phyloP scores from a whole-genome alignment of 1,140 invertebrate species.

The Drosophila ohnishii region DNA sequence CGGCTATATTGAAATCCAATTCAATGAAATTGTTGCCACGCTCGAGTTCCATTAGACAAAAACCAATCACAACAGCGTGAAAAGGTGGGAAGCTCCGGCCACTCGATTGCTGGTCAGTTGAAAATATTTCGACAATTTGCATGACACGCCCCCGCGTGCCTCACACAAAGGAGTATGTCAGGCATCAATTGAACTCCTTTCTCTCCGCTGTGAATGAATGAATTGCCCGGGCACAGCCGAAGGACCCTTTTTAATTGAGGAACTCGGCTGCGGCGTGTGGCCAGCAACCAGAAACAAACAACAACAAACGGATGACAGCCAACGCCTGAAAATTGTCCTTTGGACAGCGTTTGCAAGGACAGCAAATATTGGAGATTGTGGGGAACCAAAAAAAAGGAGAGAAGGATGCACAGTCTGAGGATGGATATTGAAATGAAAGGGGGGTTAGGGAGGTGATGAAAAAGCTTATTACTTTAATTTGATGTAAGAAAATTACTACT shows the following conservation, averaged over 20 bases:
- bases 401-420: background rate
- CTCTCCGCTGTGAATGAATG: conserved; percentile 44
- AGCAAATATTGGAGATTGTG: conserved; percentile 23
- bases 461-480: background rate
- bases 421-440: conserved; percentile 5
- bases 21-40: conserved; percentile 77
- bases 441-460: conserved; percentile 6
- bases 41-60: conserved; percentile 83
- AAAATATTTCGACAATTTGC: conserved; percentile 82
- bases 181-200: conserved; percentile 77
- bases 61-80: conserved; percentile 77
- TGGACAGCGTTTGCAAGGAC: conserved; percentile 31
- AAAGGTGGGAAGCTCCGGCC: conserved; percentile 51
- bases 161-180: conserved; percentile 77
- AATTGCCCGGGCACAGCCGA: conserved; percentile 29
- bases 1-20: conserved; percentile 80
- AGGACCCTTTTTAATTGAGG: conserved; percentile 74
- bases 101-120: conserved; percentile 78
- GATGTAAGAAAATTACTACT: background rate
- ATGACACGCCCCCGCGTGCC: conserved; percentile 45
- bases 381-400: conserved; percentile 4
- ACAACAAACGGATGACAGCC: conserved; percentile 58
- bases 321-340: conserved; percentile 57
- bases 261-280: conserved; percentile 68
- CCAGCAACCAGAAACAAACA: conserved; percentile 60